phyloP scores from a whole-genome alignment of 92 coral and sea anemone genomes.

The Plumapathes pennacea region DNA sequence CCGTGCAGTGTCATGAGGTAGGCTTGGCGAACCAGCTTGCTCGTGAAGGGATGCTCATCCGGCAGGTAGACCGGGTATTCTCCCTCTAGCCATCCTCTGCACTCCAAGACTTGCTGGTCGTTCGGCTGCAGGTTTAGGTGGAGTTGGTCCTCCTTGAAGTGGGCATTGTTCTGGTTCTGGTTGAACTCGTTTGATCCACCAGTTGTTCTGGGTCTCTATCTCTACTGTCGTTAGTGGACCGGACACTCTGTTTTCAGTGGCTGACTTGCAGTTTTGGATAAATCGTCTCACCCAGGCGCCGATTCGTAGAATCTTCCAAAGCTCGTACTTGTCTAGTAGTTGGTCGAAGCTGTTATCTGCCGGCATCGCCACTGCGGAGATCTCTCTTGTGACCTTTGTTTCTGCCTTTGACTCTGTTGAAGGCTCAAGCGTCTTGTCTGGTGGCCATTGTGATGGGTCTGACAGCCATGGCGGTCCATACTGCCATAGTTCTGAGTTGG shows the following conservation, averaged over 20 bases:
- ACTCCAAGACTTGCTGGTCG: constrained; percentile 20
- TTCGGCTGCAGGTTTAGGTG: constrained; percentile 47
- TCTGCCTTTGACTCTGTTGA: constrained; percentile 12
- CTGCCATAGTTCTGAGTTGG: constrained; percentile 23
- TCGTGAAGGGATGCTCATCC: constrained; percentile 29
- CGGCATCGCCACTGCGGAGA: constrained; percentile 15
- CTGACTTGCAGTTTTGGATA: constrained; percentile 11
- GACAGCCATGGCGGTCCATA: constrained; percentile 43
- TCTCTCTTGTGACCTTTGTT: constrained; percentile 20
- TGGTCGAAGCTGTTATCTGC: constrained; percentile 16
- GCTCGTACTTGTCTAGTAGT: constrained; percentile 16
- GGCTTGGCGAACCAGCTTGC: constrained; percentile 24
- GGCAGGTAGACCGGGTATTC: constrained; percentile 28
- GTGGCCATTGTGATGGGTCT: constrained; percentile 40
- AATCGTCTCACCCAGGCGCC: neutral
- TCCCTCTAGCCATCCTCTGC: constrained; percentile 28
- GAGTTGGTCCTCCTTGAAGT: constrained; percentile 15
- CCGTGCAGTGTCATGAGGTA: constrained; percentile 41
- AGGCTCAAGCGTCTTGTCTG: constrained; percentile 4
- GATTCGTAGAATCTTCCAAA: constrained; percentile 31
- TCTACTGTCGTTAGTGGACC: constrained; percentile 12
- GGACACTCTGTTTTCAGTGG: constrained; percentile 7
- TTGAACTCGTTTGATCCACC: constrained; percentile 35
- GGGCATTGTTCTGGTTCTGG: neutral
- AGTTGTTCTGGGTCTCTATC: constrained; percentile 14